Percentiles rank a stretch among this genome's conserved stretches.
Conservation (phyloP, 2,113 vertebrate species). For the Bubo scandiacus region DNA sequence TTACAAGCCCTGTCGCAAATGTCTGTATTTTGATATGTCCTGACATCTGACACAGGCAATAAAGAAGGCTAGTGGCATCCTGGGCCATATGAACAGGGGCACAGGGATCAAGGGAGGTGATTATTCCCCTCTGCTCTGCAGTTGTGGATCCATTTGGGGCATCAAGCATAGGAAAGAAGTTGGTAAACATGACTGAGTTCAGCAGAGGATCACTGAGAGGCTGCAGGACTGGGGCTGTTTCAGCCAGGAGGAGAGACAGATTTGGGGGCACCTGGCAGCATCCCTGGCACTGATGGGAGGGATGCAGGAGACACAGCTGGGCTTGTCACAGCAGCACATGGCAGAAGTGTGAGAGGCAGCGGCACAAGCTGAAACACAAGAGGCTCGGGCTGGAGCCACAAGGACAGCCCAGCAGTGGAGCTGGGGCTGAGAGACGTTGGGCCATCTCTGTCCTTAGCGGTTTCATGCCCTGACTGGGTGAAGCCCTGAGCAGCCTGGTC, state of each 20-base stretch:
- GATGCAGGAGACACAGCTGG: fast-evolving
- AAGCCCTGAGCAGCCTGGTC: background rate
- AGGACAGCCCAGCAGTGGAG: fast-evolving
- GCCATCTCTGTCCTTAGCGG: background rate
- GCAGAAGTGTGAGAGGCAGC: background rate
- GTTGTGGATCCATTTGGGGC: background rate
- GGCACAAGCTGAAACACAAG: background rate
- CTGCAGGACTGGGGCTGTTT: background rate
- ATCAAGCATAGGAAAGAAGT: background rate
- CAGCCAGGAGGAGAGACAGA: background rate
- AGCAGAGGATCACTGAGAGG: background rate
- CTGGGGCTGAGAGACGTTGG: fast-evolving
- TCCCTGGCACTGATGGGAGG: fast-evolving
- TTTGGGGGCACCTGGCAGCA: background rate
- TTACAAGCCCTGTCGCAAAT: background rate
- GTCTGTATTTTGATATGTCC: background rate
- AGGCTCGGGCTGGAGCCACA: background rate
- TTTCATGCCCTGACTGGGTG: fast-evolving
- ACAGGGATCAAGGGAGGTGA: background rate
- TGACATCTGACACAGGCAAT: background rate
- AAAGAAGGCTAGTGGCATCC: background rate
- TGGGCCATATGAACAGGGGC: background rate
- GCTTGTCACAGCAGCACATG: background rate
- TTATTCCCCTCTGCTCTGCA: background rate
- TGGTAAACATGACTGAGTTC: background rate